Base-by-base conservation (phyloP, 2,888 invertebrate species). In the Tenthredo mesomela region DNA sequence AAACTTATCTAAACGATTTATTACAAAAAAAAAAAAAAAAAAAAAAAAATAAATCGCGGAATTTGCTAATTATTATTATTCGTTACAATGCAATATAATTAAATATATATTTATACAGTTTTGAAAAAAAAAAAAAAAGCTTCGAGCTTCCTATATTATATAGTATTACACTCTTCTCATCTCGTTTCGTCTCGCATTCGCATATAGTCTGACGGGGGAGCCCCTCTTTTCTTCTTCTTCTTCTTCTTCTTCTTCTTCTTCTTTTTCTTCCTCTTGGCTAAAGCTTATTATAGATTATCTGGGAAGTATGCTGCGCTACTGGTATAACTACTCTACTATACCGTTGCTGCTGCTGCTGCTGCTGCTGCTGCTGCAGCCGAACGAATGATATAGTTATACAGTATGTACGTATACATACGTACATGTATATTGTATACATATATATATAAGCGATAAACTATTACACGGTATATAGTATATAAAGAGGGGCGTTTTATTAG, bases 241-340 rank as follows among this genome's bases (percentile, higher is more conserved):
- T 67, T 29, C 0, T 4, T 33, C 33, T 33, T 33, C 33, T 25
- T 33, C 33, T 67, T 6, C 67, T n/a, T n/a, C n/a, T n/a, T n/a
- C n/a, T n/a, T n/a, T n/a, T n/a, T n/a, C n/a, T 67, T 25, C 33
- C 67, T 67, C 67, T 67, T 29, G 29, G 67, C 67, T 67, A 67
- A 67, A 67, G 67, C 67, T 67, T 67, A 67, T 67, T 67, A 67
- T 67, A 67, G 67, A 67, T 67, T 67, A 67, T 67, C 67, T 67
- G 67, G 67, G 67, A 67, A 67, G 67, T 33, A 67, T 67, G 67
- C 67, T 67, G 67, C 67, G 61, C 61, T 61, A 25, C 25, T 61
- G 61, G 18, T 50, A 18, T 33, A 33, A n/a, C n/a, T n/a, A n/a
- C n/a, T n/a, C n/a, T n/a, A n/a, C n/a, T n/a, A n/a, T n/a, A 29